Evolutionary conservation across 1,140 invertebrate species (phyloP), one percentile per base, ranked within the genome.

Genomic region (Drosophila triauraria): DNA sequence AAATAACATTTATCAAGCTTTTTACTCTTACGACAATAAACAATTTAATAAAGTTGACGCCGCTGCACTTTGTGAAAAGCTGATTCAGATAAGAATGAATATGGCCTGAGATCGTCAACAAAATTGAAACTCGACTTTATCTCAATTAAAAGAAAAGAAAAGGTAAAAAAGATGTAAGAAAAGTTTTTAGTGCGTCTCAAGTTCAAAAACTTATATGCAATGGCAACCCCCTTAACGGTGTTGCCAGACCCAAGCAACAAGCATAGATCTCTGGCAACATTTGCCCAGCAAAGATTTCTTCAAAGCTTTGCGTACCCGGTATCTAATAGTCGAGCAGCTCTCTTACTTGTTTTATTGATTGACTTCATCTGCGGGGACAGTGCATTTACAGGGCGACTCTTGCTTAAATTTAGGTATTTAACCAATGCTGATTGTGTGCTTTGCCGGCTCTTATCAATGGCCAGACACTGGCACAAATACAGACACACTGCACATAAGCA

Each of bases 391-490:
- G 44, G 23, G 27, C 64, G 50, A 56, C 68, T 48, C n/a, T 51
- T 63, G 51, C 54, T 60, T 69, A 74, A 57, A 64, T 48, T 86
- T 65, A 43, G 68, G 79, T 75, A 87, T 80, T 88, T 83, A 87
- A 74, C 67, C 59, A 79, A 47, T 53, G 62, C 70, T 78, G 61
- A 75, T 88, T 88, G 68, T 78, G 63, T 67, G 68, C 43, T 62
- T 48, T 53, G 61, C 44, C 64, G 64, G 46, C 56, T 63, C 78
- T 88, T 90, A 82, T 88, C 78, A 75, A 65, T 43, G 25, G 38
- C 68, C 35, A 65, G 17, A 65, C 44, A 78, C 70, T 60, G 20
- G 53, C 15, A 68, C 47, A 60, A n/a, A 57, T 17, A 64, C 15
- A 77, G 13, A 54, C 38, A 9, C 6, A 30, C 1, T 44, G 17